These are phyloP conservation scores for Hassar affinis DNA, from an alignment of 2,113 vertebrate species.

Conservation along the genomic window DNA sequence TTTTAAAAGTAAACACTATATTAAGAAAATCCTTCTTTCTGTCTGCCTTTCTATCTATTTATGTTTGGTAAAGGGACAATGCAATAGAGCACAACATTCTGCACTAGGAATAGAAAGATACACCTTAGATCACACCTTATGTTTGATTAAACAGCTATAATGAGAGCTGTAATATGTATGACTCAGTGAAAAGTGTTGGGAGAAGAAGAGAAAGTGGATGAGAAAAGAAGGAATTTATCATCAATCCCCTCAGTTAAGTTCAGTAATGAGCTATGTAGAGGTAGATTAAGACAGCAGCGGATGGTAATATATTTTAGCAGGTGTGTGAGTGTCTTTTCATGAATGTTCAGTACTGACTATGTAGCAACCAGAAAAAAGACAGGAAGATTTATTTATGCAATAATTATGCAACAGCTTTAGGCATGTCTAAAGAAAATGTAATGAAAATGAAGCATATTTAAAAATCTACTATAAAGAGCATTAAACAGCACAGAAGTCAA, in stretches of 20 bases:
- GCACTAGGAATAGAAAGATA: neutral
- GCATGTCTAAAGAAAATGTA: neutral
- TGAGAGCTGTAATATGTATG: neutral
- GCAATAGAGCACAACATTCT: neutral
- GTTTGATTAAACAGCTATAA: slow-evolving; percentile 1
- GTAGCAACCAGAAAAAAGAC: neutral
- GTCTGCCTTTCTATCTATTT: neutral
- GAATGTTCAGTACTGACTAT: neutral
- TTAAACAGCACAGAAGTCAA: neutral
- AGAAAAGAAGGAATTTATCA: slow-evolving; percentile 55
- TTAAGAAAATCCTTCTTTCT: neutral
- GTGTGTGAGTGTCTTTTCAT: neutral
- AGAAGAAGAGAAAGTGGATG: slow-evolving; percentile 16
- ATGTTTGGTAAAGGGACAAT: neutral
- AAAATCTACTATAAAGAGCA: neutral
- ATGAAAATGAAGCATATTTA: neutral
- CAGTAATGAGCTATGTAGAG: slow-evolving; percentile 65
- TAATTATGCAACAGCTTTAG: neutral
- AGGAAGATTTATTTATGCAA: slow-evolving; percentile 52
- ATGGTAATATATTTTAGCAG: slow-evolving; percentile 65
- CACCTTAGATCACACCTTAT: neutral
- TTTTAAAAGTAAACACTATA: too few relatives aligned
- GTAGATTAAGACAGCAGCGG: slow-evolving; percentile 66
- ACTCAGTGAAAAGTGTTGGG: slow-evolving; percentile 16
- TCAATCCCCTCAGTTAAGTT: slow-evolving; percentile 68